A percentile compares a stretch with the other conserved stretches of the same genome.
Conservation (phyloP, 1,140 invertebrate genomes). For the Caenorhabditis tropicalis region DNA sequence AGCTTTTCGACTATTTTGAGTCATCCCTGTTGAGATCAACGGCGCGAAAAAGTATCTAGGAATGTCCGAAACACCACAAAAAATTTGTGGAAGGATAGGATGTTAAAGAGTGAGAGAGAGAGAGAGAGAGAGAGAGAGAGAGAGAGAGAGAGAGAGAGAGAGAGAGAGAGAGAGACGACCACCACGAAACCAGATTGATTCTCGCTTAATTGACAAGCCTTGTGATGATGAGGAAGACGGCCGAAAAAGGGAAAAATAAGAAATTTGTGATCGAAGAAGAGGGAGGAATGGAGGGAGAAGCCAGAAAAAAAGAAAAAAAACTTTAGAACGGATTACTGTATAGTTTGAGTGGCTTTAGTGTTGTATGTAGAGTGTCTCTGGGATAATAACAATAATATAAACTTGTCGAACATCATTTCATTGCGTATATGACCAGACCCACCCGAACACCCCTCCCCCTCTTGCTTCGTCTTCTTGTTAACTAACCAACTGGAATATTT, state of each 20-base stretch:
- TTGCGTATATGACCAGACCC: background rate
- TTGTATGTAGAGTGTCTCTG: background rate
- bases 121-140: background rate
- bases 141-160: background rate
- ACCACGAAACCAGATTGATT: conserved; percentile 40
- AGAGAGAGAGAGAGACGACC: background rate
- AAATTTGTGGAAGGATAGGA: background rate
- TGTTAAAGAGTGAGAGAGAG: background rate
- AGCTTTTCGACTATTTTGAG: background rate
- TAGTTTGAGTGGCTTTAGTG: conserved; percentile 23
- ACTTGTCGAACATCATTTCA: conserved; percentile 37
- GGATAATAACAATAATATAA: conserved; percentile 45
- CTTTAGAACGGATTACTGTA: conserved; percentile 13
- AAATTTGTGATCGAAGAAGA: background rate
- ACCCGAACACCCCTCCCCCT: no score
- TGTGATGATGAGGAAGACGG: background rate
- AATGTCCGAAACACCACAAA: background rate
- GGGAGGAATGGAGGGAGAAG: conserved; percentile 34
- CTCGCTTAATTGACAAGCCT: conserved; percentile 43
- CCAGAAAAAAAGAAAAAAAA: background rate
- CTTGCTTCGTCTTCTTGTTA: background rate
- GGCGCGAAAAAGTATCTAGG: conserved; percentile 37
- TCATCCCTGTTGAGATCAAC: background rate
- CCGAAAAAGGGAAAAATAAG: background rate
- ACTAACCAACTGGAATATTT: conserved; percentile 24